Base-by-base conservation (phyloP, 2,888 invertebrate species). In the Agrypnus murinus region DNA sequence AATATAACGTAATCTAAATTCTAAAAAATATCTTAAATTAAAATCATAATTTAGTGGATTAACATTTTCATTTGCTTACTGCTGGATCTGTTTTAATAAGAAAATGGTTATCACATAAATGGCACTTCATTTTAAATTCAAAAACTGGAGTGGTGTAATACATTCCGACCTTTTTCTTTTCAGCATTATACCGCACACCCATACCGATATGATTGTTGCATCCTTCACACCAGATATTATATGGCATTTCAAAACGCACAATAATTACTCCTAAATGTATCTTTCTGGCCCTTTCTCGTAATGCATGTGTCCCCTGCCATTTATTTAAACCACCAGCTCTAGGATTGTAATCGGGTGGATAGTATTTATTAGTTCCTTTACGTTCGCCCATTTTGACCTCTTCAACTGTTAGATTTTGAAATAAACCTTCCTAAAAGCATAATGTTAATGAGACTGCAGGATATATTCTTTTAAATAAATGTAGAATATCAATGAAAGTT, bases 141-240 rank as follows among this genome's bases (percentile, higher is more conserved):
- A 97, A 99, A 1, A 99, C 91, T 0, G 99, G 99, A 0, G 99
- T 99, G 0, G 94, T 95, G 82, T 98, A 99, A 84, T 99, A 99
- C 95, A 97, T 99, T 75, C 99, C 99, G 59, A 97, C 88, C 86
- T 96, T 96, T 0, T 90, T 95, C 85, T 96, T 96, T 83, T 96
- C 96, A 0, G 96, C 95, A 81, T 96, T 99, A 84, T 99, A 99
- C 58, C 99, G 90, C 0, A 99, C 99, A 0, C 99, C 99, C 98
- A 99, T 99, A 32, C 98, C 99, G 66, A 99, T 97, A 83, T 99
- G 99, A 87, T 97, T 99, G 74, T 94, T 93, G 84, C 99, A 99
- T 63, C 98, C 98, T 40, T 96, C 95, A 79, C 99, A 99, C 99
- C 99, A 99, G 78, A 99, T 99, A 86, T 99, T 99, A 83, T 97